These are phyloP conservation scores for Hyperoplus immaculatus DNA, from an alignment of 2,797 vertebrate genomes.

Conservation along the genomic window DNA sequence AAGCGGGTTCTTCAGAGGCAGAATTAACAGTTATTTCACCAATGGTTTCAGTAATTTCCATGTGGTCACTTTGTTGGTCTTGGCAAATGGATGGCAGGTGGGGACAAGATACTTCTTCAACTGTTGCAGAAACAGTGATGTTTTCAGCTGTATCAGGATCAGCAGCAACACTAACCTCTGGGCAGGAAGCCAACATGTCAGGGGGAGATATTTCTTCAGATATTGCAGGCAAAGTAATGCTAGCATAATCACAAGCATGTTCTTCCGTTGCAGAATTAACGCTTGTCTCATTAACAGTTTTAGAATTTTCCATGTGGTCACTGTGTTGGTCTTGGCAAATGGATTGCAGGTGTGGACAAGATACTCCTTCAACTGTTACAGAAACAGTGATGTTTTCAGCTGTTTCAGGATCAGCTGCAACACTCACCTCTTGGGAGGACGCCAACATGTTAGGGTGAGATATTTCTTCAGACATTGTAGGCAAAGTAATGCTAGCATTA, in stretches of 20 bases:
- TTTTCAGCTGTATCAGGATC: conserved; percentile 1
- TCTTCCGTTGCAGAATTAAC: background rate
- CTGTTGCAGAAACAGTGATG: background rate
- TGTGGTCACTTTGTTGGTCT: background rate
- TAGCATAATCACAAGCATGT: background rate
- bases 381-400: too few relatives aligned
- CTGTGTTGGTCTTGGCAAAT: conserved; percentile 2
- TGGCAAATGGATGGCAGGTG: background rate
- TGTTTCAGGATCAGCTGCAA: too few relatives aligned
- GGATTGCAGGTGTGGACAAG: too few relatives aligned
- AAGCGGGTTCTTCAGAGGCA: background rate
- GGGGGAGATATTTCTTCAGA: conserved; percentile 3
- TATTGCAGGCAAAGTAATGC: background rate
- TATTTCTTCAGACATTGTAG: background rate
- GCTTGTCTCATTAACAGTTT: background rate
- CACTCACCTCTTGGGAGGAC: background rate
- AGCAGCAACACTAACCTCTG: background rate
- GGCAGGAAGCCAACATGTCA: background rate
- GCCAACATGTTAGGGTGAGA: background rate
- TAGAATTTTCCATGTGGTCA: background rate
- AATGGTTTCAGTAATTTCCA: background rate
- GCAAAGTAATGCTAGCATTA: background rate
- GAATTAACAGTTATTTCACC: background rate
- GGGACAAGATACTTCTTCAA: conserved; percentile 15
- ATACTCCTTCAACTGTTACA: too few relatives aligned